phyloP scores from a whole-genome alignment of 2,888 invertebrate species.

The Catocala sponsa region DNA sequence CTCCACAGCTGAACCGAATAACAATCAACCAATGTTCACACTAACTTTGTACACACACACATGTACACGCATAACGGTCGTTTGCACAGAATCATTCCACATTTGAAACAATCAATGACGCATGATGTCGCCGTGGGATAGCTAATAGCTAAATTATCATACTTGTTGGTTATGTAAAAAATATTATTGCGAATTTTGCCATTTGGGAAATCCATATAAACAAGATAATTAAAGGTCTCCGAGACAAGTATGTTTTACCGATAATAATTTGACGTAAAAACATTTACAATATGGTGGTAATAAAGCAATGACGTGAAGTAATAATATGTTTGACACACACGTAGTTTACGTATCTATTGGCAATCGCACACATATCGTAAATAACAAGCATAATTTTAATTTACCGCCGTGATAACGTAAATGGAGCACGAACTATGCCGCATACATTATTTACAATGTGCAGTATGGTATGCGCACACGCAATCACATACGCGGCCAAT shows the following conservation, averaged over 20 bases:
- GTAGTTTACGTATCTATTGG: constrained; percentile 45
- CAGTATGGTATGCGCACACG: constrained; percentile 75
- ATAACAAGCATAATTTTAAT: constrained; percentile 73
- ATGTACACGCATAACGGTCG: constrained; percentile 53
- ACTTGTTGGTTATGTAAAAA: not conserved
- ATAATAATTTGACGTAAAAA: constrained; percentile 1
- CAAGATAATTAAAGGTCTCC: not conserved
- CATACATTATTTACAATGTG: constrained; percentile 74
- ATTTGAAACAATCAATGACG: constrained; percentile 48
- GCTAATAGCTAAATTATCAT: not conserved
- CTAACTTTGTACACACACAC: constrained; percentile 41
- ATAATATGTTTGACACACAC: constrained; percentile 3
- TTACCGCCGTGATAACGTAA: constrained; percentile 81
- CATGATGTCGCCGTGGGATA: constrained; percentile 24
- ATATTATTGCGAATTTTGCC: not conserved
- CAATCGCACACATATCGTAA: constrained; percentile 66
- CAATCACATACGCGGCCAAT: constrained; percentile 68
- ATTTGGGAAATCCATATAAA: not conserved
- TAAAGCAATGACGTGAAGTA: not conserved
- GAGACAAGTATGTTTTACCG: not conserved
- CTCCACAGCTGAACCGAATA: constrained; percentile 68
- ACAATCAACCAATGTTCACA: constrained; percentile 64
- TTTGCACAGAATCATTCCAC: constrained; percentile 56
- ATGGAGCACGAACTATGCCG: constrained; percentile 82
- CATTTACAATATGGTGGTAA: not conserved